Evolutionary conservation across 2,797 vertebrate species (phyloP).

Genomic region (Margarornis squamiger): DNA sequence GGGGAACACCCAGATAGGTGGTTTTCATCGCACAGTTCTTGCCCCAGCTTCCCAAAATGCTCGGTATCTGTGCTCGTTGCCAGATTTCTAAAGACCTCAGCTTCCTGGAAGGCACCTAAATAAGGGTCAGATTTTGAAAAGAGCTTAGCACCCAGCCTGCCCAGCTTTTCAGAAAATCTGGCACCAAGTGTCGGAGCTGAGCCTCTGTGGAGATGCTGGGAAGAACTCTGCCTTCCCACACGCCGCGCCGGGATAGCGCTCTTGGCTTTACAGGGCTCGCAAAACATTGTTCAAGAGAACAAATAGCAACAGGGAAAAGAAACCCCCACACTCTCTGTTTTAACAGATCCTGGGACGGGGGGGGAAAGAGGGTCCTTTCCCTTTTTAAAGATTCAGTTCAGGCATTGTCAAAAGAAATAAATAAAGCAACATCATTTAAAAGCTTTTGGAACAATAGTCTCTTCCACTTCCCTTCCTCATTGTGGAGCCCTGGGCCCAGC

Average conservation of each 20-base stretch:
- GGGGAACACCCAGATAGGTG: neutral
- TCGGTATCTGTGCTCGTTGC: neutral
- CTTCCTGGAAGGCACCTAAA: slow-evolving; percentile 44
- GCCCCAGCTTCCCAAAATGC: neutral
- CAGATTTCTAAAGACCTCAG: slow-evolving; percentile 1
- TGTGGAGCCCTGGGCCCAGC: slow-evolving; percentile 56
- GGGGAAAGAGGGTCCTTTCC: neutral
- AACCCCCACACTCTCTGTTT: neutral
- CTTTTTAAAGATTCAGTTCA: slow-evolving; percentile 48
- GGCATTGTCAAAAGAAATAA: slow-evolving; percentile 56
- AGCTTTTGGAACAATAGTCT: slow-evolving; percentile 65
- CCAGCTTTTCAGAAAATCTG: slow-evolving; percentile 38
- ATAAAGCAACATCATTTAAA: slow-evolving; percentile 61
- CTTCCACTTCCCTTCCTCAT: slow-evolving; percentile 65
- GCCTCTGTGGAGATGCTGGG: neutral
- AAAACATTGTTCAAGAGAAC: neutral
- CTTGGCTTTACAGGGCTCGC: neutral
- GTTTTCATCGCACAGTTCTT: neutral
- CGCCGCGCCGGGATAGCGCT: neutral
- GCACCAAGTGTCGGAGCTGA: neutral
- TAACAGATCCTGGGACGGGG: neutral
- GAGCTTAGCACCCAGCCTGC: slow-evolving; percentile 30
- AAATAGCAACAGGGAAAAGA: neutral
- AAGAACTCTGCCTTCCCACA: neutral
- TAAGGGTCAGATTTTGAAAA: slow-evolving; percentile 36